Evolutionary conservation across 1,140 invertebrate genomes (phyloP), one percentile per base, ranked within the genome.

Genomic region (Aplysia californica): DNA sequence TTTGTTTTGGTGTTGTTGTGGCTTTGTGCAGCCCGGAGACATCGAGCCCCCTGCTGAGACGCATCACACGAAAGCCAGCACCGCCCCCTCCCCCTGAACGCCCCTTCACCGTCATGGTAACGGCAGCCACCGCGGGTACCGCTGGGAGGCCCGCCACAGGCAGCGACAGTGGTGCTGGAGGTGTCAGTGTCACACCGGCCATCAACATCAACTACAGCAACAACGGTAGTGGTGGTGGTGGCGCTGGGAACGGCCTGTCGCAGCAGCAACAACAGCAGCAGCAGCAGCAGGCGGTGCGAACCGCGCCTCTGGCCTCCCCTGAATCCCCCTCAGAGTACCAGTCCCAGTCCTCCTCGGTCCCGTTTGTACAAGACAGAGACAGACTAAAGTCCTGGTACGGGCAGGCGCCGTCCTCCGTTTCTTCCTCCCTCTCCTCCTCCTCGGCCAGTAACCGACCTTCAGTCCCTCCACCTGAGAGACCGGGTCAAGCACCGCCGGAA

Each of bases 31-130:
- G 72, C 39, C 61, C 72, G 3, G 61, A 66, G 35, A n/a, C 61
- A 18, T 39, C 76, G 15, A 83, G 80, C 15, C 78, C 81, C 55
- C 64, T 84, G n/a, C 79, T 79, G 59, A 79, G 81, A 41, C 77
- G 84, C 58, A 59, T 56, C 6, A 79, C 80, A 26, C 76, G 81
- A 55, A 87, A 87, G 68, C 85, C 85, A 39, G 86, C 86, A 31
- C 86, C 86, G 15, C 85, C 83, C 58, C 85, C 85, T 31, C 86
- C 86, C 15, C 83, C 82, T 15, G 84, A 84, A 5, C 79, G 82
- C n/a, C 79, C 83, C 1, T 84, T 81, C 76, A 80, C 78, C 61
- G 82, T 86, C 18, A 83, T 83, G 20, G 85, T 86, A 18, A 83
- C 85, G 33, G 84, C 86, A n/a, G 80, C 78, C 59, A 79, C 44